Conservation (phyloP, 2,797 vertebrate genomes). For the Cephalopachus bancanus region DNA sequence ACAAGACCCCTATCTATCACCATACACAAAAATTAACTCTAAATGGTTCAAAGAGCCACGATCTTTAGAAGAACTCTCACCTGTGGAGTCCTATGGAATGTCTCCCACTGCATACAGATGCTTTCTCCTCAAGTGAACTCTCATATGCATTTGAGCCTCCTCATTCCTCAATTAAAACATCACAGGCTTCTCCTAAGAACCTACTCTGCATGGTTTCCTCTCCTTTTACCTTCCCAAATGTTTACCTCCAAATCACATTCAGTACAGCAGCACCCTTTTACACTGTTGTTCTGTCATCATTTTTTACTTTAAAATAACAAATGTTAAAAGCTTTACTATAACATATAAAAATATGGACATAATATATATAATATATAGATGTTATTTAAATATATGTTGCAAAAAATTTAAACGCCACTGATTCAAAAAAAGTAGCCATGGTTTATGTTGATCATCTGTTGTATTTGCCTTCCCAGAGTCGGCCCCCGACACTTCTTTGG, state of each 20-base stretch:
- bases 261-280: not conserved
- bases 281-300: not conserved
- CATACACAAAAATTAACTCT: too few relatives aligned
- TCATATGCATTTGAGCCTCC: not conserved
- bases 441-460: too few relatives aligned
- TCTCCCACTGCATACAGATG: not conserved
- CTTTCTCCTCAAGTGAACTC: not conserved
- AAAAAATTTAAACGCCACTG: not conserved
- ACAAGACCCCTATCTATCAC: too few relatives aligned
- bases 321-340: not conserved
- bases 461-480: not conserved
- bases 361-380: not conserved
- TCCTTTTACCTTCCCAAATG: not conserved
- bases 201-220: not conserved
- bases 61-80: not conserved
- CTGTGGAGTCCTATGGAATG: not conserved
- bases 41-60: too few relatives aligned
- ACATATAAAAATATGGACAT: not conserved
- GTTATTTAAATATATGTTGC: not conserved
- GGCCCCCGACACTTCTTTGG: not conserved
- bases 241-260: not conserved
- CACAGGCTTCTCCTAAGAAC: not conserved
- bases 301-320: slow-evolving; percentile 12
- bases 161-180: not conserved
- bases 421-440: not conserved